A percentile compares a stretch with the other conserved stretches of the same genome.
Evolutionary conservation across 2,888 invertebrate species (phyloP).

Genomic region (Athalia cordata): DNA sequence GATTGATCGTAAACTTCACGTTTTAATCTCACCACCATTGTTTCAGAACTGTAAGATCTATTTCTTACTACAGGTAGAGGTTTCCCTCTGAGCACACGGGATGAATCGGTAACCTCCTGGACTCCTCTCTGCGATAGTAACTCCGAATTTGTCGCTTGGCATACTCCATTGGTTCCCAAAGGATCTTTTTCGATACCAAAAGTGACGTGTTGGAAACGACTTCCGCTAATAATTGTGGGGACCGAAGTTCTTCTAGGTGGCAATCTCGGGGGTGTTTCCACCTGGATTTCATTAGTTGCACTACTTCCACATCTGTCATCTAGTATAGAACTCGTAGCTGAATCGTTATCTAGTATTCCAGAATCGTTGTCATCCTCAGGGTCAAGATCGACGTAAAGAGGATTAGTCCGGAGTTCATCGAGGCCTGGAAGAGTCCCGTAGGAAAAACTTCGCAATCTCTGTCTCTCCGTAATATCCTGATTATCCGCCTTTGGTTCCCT

Average conservation of each 20-base stretch:
- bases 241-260: constrained; percentile 65
- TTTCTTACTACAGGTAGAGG: constrained; percentile 61
- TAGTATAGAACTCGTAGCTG: constrained; percentile 81
- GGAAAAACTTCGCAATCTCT: constrained; percentile 81
- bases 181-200: constrained; percentile 55
- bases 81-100: constrained; percentile 27
- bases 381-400: constrained; percentile 79
- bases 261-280: constrained; percentile 62
- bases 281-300: constrained; percentile 53
- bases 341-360: constrained; percentile 84
- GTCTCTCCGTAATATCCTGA: constrained; percentile 59
- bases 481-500: constrained; percentile 59
- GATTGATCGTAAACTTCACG: constrained; percentile 78
- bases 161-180: constrained; percentile 42
- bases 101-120: constrained; percentile 63
- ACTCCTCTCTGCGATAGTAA: constrained; percentile 51
- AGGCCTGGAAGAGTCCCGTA: constrained; percentile 84
- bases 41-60: constrained; percentile 64
- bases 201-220: constrained; percentile 45
- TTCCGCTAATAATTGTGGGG: constrained; percentile 48
- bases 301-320: constrained; percentile 69
- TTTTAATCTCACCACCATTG: constrained; percentile 76
- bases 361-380: constrained; percentile 85
- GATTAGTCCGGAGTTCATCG: constrained; percentile 81
- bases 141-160: constrained; percentile 54